A percentile compares a stretch with the other conserved stretches of the same genome.
phyloP scores from a whole-genome alignment of 53 echinoderm and acorn worm genomes.

The Echinarachnius parma region DNA sequence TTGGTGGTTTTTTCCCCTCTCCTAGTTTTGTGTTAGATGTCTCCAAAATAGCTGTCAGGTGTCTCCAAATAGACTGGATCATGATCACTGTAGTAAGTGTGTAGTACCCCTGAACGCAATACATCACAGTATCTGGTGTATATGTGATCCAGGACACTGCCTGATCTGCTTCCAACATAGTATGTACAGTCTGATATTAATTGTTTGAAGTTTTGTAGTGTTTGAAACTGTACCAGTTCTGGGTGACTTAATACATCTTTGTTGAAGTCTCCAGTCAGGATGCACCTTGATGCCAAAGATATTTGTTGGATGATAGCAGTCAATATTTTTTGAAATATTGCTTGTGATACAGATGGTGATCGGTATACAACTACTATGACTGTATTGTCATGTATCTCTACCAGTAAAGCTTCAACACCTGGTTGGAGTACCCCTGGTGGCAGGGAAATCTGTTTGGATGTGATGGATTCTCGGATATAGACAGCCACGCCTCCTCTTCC shows the following conservation, averaged over 20 bases:
- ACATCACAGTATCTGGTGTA: constrained; percentile 5
- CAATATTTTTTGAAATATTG: background rate
- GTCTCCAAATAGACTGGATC: constrained; percentile 4
- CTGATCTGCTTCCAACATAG: background rate
- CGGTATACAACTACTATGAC: background rate
- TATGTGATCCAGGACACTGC: background rate
- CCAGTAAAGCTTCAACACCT: background rate
- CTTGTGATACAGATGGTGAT: background rate
- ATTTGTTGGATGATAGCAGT: background rate
- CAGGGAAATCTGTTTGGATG: background rate
- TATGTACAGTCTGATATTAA: background rate
- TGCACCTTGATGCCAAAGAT: constrained; percentile 6
- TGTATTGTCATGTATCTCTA: background rate
- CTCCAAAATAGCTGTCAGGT: too few species aligned
- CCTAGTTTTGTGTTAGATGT: too few species aligned
- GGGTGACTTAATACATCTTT: constrained; percentile 10
- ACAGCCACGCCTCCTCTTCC: constrained; percentile 31
- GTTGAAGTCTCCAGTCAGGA: constrained; percentile 8
- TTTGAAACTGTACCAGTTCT: constrained; percentile 6
- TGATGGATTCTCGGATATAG: background rate
- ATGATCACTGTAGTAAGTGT: constrained; percentile 10
- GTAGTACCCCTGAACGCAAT: constrained; percentile 7
- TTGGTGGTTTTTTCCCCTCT: too few species aligned
- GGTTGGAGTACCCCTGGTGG: background rate
- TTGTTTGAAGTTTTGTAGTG: background rate